Evolutionary conservation across 2,888 invertebrate genomes (phyloP).

Genomic region (Trichacis sp.): DNA sequence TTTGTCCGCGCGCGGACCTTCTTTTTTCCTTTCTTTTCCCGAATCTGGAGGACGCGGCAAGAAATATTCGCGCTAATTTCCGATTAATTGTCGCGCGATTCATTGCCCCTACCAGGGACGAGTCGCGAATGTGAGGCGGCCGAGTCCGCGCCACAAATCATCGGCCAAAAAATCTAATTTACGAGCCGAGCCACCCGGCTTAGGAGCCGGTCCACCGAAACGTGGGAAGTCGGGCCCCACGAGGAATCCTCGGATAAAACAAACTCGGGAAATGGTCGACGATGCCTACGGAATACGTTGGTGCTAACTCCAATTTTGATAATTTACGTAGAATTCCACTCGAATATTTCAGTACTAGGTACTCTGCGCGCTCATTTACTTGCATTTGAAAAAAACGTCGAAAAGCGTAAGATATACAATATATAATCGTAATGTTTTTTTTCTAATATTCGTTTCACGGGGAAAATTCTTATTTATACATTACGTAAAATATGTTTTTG

Average conservation of each 20-base stretch:
- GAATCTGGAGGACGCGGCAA: neutral
- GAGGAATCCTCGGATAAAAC: slow-evolving; percentile 1
- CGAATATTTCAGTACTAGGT: no score
- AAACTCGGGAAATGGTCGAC: neutral
- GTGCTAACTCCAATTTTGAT: no score
- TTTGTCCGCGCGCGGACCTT: no score
- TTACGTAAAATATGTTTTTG: no score
- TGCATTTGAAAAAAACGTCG: no score
- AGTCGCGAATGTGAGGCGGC: slow-evolving; percentile 12
- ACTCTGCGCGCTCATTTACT: no score
- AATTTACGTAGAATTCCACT: no score
- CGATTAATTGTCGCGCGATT: slow-evolving; percentile 29
- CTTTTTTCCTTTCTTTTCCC: neutral
- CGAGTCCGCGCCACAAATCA: slow-evolving; percentile 32
- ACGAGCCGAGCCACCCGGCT: slow-evolving; percentile 25
- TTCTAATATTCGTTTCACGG: no score
- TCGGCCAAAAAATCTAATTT: slow-evolving; percentile 33
- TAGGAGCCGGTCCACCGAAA: slow-evolving; percentile 26
- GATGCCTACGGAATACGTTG: no score
- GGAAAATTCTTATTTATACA: no score
- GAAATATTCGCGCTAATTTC: slow-evolving; percentile 15
- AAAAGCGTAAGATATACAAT: no score
- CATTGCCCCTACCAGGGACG: slow-evolving; percentile 2
- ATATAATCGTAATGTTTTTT: no score
- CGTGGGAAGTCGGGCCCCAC: slow-evolving; percentile 19